Evolutionary conservation across 2,888 invertebrate genomes (phyloP), one percentile per base, ranked within the genome.

Genomic region (Metacarcinus magister): DNA sequence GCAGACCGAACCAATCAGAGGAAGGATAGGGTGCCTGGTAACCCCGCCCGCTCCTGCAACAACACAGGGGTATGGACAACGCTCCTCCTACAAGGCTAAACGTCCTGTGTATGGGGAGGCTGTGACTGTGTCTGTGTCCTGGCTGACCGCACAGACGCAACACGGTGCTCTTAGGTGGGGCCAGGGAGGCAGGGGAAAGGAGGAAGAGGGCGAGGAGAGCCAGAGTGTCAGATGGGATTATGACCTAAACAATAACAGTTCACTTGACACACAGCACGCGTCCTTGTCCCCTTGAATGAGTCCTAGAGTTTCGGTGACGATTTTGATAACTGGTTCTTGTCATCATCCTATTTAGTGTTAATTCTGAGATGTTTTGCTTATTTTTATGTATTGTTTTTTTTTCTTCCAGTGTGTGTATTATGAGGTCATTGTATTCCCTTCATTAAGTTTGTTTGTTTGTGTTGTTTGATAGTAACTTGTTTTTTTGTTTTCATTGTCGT

Each of bases 1-100:
- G 54, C 46, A 87, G 60, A 32, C 32, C 75, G 46, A 60, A 82
- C 95, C 95, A 95, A 95, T 95, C 82, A 93, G 46, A 87, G 23
- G 32, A 19, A 32, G 32, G 48, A 60, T 92, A 46, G 39, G n/a
- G 46, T 19, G 92, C 87, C n/a, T 28, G 32, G 32, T 92, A 67
- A 82, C 87, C 39, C 92, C 95, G 92, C 95, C 95, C 87, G 67
- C 95, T 44, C 0, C n/a, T 95, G 32, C 46, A 10, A n/a, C 43
- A 48, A n/a, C 75, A 7, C 75, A n/a, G 23, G 44, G 39, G 44
- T 0, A 93, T 60, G 93, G 54, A 39, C 87, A 32, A 87, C 87
- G 87, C 87, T 87, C 87, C 87, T 87, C 87, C 75, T 75, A 28
- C 75, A n/a, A 75, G 75, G 75, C n/a, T 75, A 75, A 75, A 28